Conservation (phyloP, 2,113 vertebrate genomes). For the Ancistrus triradiatus region DNA sequence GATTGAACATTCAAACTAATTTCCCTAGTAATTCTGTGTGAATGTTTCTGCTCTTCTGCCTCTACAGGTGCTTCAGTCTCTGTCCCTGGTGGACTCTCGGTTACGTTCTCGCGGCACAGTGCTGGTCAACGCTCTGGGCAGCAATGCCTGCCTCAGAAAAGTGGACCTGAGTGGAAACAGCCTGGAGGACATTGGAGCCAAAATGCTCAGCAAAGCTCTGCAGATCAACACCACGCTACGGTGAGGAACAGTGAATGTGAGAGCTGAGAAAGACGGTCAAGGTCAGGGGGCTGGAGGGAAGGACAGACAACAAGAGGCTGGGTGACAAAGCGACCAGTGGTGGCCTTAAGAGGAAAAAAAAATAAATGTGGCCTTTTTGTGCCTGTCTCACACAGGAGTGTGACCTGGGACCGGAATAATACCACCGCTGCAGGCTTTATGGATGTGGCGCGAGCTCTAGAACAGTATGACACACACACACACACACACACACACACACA, state of each 20-base stretch:
- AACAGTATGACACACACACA: slow-evolving; percentile 75
- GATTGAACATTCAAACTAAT: too few relatives aligned
- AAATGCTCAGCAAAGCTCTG: slow-evolving; percentile 88
- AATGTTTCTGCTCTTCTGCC: too few relatives aligned
- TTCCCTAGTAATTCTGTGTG: too few relatives aligned
- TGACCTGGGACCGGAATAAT: slow-evolving; percentile 87
- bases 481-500: slow-evolving; percentile 8
- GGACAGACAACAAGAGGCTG: slow-evolving; percentile 40
- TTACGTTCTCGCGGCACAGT: slow-evolving; percentile 83
- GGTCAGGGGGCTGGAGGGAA: slow-evolving; percentile 58
- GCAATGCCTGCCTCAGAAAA: slow-evolving; percentile 80
- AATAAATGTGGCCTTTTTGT: slow-evolving; percentile 8
- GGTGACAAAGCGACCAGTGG: neutral
- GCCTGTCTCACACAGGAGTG: slow-evolving; percentile 68
- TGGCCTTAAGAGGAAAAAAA: neutral
- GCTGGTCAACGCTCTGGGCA: slow-evolving; percentile 84
- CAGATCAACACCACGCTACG: slow-evolving; percentile 88
- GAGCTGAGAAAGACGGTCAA: neutral
- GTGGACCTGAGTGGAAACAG: slow-evolving; percentile 85
- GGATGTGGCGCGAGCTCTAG: slow-evolving; percentile 83
- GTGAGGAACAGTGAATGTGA: slow-evolving; percentile 62
- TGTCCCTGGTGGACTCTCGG: slow-evolving; percentile 81
- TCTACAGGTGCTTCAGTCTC: slow-evolving; percentile 78
- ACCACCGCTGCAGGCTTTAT: slow-evolving; percentile 81
- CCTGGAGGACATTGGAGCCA: slow-evolving; percentile 84